Conservation (phyloP, 2,888 invertebrate species). For the Leucoptera coffeella region DNA sequence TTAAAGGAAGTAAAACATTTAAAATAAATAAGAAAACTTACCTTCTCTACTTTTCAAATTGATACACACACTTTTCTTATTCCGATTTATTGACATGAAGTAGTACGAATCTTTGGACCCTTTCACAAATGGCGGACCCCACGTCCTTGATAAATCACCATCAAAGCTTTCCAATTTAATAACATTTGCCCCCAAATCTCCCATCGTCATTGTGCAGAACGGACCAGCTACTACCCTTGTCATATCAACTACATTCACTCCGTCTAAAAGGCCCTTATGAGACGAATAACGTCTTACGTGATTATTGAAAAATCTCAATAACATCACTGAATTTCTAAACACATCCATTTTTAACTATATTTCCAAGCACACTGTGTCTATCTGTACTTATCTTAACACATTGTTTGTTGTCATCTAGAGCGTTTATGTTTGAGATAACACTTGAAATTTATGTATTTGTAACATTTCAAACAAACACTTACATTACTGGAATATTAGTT, state of each 20-base stretch:
- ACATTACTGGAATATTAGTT: no score
- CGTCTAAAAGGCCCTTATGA: conserved; percentile 55
- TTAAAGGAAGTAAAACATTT: no score
- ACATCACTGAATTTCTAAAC: no score
- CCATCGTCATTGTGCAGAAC: conserved; percentile 88
- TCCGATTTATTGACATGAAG: conserved; percentile 84
- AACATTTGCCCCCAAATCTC: conserved; percentile 89
- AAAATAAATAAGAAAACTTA: conserved; percentile 9
- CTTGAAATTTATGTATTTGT: no score
- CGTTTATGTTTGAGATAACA: no score
- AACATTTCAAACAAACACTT: no score
- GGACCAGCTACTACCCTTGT: conserved; percentile 91
- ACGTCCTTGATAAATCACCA: conserved; percentile 80
- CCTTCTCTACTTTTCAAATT: conserved; percentile 72
- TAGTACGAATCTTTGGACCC: conserved; percentile 68
- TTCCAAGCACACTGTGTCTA: no score
- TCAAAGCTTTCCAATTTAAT: conserved; percentile 86
- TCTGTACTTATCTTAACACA: no score
- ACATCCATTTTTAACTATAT: no score
- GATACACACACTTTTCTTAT: conserved; percentile 88
- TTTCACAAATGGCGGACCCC: conserved; percentile 86
- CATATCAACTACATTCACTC: conserved; percentile 70
- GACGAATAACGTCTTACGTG: conserved; percentile 15
- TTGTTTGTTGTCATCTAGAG: no score
- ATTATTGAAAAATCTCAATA: no score